Conservation (phyloP, 2,797 vertebrate species). For the Carapus acus region DNA sequence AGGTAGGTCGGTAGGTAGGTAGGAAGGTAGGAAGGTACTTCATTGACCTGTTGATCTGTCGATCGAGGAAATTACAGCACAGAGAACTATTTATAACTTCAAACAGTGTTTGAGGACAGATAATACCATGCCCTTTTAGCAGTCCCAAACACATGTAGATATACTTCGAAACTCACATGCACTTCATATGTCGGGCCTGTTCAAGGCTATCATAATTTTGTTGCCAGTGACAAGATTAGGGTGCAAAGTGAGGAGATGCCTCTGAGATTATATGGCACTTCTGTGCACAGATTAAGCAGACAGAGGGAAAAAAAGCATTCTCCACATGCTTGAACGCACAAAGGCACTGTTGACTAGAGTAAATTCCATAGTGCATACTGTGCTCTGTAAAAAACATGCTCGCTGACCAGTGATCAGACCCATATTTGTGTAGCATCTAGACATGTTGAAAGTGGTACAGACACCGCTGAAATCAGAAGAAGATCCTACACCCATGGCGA, state of each 20-base stretch:
- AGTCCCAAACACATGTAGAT: slow-evolving; percentile 2
- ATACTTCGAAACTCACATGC: slow-evolving; percentile 7
- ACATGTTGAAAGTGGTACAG: too few species aligned
- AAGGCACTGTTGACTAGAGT: slow-evolving; percentile 53
- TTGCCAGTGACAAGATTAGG: slow-evolving; percentile 14
- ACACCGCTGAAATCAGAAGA: too few species aligned
- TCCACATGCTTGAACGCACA: slow-evolving; percentile 50
- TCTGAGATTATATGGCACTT: slow-evolving; percentile 38
- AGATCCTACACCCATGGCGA: not conserved
- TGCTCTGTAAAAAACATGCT: slow-evolving; percentile 20
- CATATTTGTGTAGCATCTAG: not conserved
- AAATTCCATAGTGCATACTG: slow-evolving; percentile 49
- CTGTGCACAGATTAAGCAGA: slow-evolving; percentile 46
- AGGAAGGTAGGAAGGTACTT: too few species aligned
- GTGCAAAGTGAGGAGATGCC: slow-evolving; percentile 19
- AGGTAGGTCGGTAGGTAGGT: too few species aligned
- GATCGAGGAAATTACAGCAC: too few species aligned
- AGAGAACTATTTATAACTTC: not conserved
- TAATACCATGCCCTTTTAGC: not conserved
- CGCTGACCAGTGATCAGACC: slow-evolving; percentile 20
- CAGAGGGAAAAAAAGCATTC: slow-evolving; percentile 53
- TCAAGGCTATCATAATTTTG: slow-evolving; percentile 35
- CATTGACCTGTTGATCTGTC: too few species aligned
- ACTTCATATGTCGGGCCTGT: slow-evolving; percentile 11
- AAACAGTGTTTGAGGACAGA: not conserved